phyloP scores from a whole-genome alignment of 2,888 invertebrate genomes.

The Chelonus formosanus region DNA sequence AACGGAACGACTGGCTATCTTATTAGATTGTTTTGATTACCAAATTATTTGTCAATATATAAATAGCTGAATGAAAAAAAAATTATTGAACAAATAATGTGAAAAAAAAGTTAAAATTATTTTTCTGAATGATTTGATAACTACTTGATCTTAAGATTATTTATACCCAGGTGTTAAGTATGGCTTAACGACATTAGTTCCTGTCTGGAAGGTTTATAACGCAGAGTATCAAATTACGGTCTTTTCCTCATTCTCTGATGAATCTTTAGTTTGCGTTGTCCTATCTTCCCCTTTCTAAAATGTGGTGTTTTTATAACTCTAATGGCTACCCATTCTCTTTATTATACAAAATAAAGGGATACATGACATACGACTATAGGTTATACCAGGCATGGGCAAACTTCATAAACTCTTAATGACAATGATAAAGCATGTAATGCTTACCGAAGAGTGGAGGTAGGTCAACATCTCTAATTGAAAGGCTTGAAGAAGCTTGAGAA shows the following conservation, averaged over 20 bases:
- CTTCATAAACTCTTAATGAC: no score
- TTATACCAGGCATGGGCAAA: no score
- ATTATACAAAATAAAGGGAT: no score
- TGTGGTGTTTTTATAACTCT: constrained; percentile 49
- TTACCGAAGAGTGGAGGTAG: constrained; percentile 68
- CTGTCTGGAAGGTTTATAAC: constrained; percentile 58
- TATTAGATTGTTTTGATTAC: not conserved
- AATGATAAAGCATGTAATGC: constrained; percentile 37
- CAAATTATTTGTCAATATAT: not conserved
- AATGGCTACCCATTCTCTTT: constrained; percentile 39
- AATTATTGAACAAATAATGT: no score
- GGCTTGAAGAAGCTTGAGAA: constrained; percentile 84
- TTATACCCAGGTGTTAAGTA: constrained; percentile 50
- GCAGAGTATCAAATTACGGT: constrained; percentile 54
- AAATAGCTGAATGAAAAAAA: not conserved
- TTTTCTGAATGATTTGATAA: not conserved
- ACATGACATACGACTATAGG: no score
- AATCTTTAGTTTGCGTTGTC: constrained; percentile 49
- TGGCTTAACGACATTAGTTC: constrained; percentile 54
- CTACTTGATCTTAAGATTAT: constrained; percentile 8
- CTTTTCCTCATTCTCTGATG: constrained; percentile 43
- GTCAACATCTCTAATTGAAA: constrained; percentile 80
- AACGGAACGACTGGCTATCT: not conserved
- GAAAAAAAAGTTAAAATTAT: no score
- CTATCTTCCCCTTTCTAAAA: constrained; percentile 39